These are phyloP conservation scores for Nebria brevicollis DNA, from an alignment of 2,888 invertebrate genomes.

Conservation along the genomic window DNA sequence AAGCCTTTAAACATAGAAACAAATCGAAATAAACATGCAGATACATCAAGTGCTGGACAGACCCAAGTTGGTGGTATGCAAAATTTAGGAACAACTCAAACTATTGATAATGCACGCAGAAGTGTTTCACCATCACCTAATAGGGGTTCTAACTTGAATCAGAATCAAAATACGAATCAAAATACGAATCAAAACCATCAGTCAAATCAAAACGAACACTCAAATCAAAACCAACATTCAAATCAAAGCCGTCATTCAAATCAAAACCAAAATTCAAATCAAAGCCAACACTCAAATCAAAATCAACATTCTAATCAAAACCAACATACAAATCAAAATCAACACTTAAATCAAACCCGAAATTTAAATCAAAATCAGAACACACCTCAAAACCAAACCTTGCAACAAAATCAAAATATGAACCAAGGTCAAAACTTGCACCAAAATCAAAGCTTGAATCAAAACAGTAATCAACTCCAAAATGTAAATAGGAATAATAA, in stretches of 20 bases:
- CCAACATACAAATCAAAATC: background rate
- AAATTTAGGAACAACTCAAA: background rate
- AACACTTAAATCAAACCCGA: background rate
- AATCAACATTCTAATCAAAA: background rate
- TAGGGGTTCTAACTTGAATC: background rate
- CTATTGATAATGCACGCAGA: background rate
- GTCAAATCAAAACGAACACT: background rate
- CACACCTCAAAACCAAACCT: background rate
- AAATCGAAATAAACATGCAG: conserved; percentile 49
- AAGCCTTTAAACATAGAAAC: conserved; percentile 61
- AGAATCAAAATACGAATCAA: background rate
- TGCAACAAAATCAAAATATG: background rate
- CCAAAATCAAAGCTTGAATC: background rate
- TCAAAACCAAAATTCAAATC: background rate
- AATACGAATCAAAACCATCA: background rate
- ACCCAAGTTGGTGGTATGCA: background rate
- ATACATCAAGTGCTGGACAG: background rate
- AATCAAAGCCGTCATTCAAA: background rate
- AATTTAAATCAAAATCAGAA: background rate
- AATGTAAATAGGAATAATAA: background rate
- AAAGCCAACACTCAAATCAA: background rate
- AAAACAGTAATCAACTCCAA: background rate
- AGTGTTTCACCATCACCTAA: background rate
- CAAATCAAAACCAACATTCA: background rate
- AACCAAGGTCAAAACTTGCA: background rate